Conservation (phyloP, 2,113 vertebrate species). For the Thamnophis sirtalis region DNA sequence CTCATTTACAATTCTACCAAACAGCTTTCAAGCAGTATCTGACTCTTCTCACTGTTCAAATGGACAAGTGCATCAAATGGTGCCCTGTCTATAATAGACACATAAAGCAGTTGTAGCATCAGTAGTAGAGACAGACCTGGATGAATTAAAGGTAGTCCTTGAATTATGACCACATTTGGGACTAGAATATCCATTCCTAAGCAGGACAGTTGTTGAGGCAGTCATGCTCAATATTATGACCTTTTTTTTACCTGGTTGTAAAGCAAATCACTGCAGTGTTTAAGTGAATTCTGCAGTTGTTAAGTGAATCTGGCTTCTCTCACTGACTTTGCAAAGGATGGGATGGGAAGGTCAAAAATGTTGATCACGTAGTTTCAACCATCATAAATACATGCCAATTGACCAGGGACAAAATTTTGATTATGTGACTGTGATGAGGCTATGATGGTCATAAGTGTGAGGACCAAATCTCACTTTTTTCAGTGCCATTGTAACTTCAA, state of each 20-base stretch:
- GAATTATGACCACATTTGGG: neutral
- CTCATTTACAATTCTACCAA: neutral
- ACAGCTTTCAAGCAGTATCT: neutral
- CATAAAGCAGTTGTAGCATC: neutral
- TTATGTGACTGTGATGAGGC: neutral
- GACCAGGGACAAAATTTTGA: neutral
- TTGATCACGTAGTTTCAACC: neutral
- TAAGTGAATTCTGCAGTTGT: neutral
- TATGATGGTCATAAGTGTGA: neutral
- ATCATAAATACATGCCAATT: neutral
- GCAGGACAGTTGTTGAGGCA: neutral
- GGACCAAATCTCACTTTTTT: neutral
- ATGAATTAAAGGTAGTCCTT: neutral
- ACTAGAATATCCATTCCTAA: neutral
- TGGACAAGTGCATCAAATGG: too few relatives aligned
- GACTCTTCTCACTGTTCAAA: neutral
- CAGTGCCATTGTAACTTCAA: too few relatives aligned
- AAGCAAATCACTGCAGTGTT: neutral
- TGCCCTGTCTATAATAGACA: neutral
- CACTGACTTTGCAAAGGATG: too few relatives aligned
- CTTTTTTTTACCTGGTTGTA: neutral
- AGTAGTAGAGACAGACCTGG: neutral
- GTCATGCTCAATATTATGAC: neutral
- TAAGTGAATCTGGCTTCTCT: too few relatives aligned
- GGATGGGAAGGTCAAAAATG: too few relatives aligned